phyloP scores from a whole-genome alignment of 2,888 invertebrate species.

The Girardia tigrina region DNA sequence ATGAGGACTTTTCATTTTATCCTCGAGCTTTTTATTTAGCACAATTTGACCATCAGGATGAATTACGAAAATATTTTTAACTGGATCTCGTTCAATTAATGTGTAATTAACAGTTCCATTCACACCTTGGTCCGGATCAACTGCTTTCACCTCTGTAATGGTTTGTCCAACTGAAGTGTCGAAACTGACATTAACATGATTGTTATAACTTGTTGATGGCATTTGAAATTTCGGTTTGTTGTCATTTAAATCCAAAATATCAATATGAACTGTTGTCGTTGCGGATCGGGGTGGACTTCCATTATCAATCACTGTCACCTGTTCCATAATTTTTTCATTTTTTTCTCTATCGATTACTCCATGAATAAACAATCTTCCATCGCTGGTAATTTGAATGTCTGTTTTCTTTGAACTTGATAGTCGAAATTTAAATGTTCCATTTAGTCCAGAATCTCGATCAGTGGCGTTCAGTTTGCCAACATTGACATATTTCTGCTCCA shows the following conservation, averaged over 20 bases:
- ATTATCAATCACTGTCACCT: constrained; percentile 15
- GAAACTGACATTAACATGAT: constrained; percentile 20
- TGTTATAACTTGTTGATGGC: not conserved
- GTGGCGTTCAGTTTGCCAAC: constrained; percentile 31
- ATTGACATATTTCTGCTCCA: not conserved
- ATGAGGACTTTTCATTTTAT: not conserved
- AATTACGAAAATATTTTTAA: not conserved
- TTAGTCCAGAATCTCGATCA: constrained; percentile 25
- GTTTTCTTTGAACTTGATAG: not conserved
- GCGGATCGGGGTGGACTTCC: constrained; percentile 14
- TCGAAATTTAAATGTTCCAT: constrained; percentile 27
- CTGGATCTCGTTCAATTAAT: not conserved
- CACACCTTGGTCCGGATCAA: constrained; percentile 19
- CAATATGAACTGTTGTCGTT: constrained; percentile 12
- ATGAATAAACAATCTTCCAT: constrained; percentile 8
- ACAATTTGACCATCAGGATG: constrained; percentile 24
- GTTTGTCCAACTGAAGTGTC: not conserved
- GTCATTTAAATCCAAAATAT: constrained; percentile 30
- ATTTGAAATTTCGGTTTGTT: constrained; percentile 25
- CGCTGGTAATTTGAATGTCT: not conserved
- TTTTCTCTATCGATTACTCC: constrained; percentile 25
- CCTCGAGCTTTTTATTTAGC: not conserved
- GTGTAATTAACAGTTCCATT: constrained; percentile 23
- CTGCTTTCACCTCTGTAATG: not conserved
- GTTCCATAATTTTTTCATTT: not conserved